A percentile compares a stretch with the other conserved stretches of the same genome.
These are phyloP conservation scores for Zingel zingel DNA, from an alignment of 2,113 vertebrate genomes.

Conservation along the genomic window DNA sequence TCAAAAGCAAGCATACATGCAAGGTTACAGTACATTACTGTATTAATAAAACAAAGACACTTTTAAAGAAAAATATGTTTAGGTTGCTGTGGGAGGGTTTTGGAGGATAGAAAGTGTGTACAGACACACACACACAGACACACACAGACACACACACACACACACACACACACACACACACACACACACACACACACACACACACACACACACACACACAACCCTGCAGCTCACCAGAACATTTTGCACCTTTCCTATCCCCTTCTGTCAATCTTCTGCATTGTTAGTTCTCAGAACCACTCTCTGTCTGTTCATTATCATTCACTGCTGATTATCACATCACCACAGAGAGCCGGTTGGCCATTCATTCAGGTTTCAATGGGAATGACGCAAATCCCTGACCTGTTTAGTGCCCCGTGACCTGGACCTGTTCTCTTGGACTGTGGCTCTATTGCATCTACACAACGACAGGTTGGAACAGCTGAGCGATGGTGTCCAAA, in stretches of 20 bases:
- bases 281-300: conserved; percentile 29
- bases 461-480: conserved; percentile 43
- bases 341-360: conserved; percentile 49
- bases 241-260: conserved; percentile 44
- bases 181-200: too few species aligned
- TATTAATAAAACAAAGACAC: not conserved
- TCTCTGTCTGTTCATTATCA: conserved; percentile 60
- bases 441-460: conserved; percentile 38
- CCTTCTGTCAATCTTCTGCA: conserved; percentile 7
- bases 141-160: too few species aligned
- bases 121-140: too few species aligned
- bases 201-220: conserved; percentile 2
- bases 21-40: not conserved
- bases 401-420: conserved; percentile 50
- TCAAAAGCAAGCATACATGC: not conserved
- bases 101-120: too few species aligned
- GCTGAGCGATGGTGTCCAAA: conserved; percentile 34
- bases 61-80: too few species aligned
- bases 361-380: conserved; percentile 74
- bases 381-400: conserved; percentile 74
- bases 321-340: conserved; percentile 66
- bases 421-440: conserved; percentile 54
- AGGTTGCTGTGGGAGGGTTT: not conserved
- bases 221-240: conserved; percentile 33
- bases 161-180: not conserved